Base-by-base conservation (phyloP, 2,888 invertebrate genomes). In the Phyto melanocephala region DNA sequence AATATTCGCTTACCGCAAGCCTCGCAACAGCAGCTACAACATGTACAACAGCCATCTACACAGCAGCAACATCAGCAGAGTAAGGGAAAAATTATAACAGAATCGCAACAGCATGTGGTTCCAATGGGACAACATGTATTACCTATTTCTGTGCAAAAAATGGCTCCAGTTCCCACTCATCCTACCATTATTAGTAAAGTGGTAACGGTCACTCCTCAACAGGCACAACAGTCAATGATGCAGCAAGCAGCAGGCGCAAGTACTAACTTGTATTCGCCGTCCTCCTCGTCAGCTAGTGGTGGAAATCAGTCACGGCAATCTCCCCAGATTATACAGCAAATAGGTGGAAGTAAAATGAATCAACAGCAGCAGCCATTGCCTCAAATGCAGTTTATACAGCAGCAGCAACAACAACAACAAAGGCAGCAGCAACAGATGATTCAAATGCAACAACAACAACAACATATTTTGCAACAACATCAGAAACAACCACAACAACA, bases 181-280 rank as follows among this genome's bases (percentile, higher is more conserved):
- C 88, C 89, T 10, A 87, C 91, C 3, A 88, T 90, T 42, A 89
- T 89, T 5, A 91, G 89, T 75, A 90, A 90, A 79, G 90, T 90
- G 22, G 90, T 88, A 0, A 88, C 87, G 0, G 89, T 90, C 60
- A 89, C 89, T 71, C 88, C 89, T 2, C 89, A 89, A 65, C 90
- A 90, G 68, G 88, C 88, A 1, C 88, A 88, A 10, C 88, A 88
- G 60, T 85, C 87, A 0, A 85, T 86, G 47, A 85, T 87, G 58
- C 85, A 86, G 11, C 35, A 80, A n/a, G 58, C 80, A 52, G 17
- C 72, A 35, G 81, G 82, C 1, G 81, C 84, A 8, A 63, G 63
- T 20, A 50, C 84, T 85, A 35, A 86, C 86, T 22, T 89, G 86
- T 60, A 88, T 88, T 7, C 90, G 87, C 74, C 85, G 86, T 11